A percentile compares a stretch with the other conserved stretches of the same genome.
These are phyloP conservation scores for Drosophila kepulauana DNA, from an alignment of 1,140 invertebrate species.

Conservation along the genomic window DNA sequence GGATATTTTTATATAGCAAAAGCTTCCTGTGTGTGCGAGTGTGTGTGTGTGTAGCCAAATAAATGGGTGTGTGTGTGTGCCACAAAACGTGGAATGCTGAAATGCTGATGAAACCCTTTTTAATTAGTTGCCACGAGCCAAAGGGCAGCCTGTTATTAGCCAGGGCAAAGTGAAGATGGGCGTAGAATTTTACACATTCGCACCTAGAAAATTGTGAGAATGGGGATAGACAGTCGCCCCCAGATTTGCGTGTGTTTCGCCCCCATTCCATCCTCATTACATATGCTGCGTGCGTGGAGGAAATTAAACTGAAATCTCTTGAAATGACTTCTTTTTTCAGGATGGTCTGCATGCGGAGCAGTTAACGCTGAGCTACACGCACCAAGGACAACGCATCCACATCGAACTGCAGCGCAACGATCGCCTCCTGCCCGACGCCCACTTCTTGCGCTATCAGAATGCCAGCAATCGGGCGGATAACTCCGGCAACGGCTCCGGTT, in stretches of 20 bases:
- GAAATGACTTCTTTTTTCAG: conserved; percentile 86
- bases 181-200: conserved; percentile 59
- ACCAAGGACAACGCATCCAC: conserved; percentile 88
- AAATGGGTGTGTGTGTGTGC: conserved; percentile 4
- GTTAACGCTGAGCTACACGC: conserved; percentile 88
- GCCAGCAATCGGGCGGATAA: conserved; percentile 69
- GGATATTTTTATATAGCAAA: neutral
- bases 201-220: conserved; percentile 39
- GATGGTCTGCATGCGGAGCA: conserved; percentile 89
- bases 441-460: conserved; percentile 91
- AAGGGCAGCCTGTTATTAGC: conserved; percentile 16
- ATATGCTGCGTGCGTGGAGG: conserved; percentile 64
- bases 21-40: neutral
- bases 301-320: conserved; percentile 43
- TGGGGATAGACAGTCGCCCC: neutral
- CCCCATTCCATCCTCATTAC: neutral
- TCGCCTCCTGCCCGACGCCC: conserved; percentile 90
- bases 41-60: neutral
- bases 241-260: conserved; percentile 37
- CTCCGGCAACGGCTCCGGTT: conserved; percentile 62
- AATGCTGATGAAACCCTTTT: conserved; percentile 52
- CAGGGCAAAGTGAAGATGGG: neutral
- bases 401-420: conserved; percentile 92
- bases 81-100: neutral
- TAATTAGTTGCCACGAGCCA: conserved; percentile 67